Evolutionary conservation across 2,797 vertebrate genomes (phyloP).

Genomic region (Ctenopoma kingsleyae): DNA sequence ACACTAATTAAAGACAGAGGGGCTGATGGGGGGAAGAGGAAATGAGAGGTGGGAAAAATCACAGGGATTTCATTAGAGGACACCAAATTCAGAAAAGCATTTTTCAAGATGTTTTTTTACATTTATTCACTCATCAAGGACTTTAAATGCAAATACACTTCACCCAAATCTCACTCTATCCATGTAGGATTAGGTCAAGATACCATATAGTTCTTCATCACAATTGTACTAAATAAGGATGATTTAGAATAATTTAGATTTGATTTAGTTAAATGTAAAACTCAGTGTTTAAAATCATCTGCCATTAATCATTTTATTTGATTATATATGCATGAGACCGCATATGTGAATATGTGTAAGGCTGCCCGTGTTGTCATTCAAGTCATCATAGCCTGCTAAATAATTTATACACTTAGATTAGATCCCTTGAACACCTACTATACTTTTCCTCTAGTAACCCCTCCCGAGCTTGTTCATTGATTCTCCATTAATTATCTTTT

Average conservation of each 20-base stretch:
- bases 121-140: slow-evolving; percentile 73
- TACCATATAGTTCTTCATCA: background rate
- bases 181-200: background rate
- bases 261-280: slow-evolving; percentile 14
- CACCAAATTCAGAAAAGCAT: slow-evolving; percentile 74
- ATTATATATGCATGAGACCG: slow-evolving; percentile 40
- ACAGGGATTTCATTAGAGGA: slow-evolving; percentile 71
- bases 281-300: slow-evolving; percentile 28
- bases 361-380: slow-evolving; percentile 81
- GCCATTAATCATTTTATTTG: slow-evolving; percentile 8
- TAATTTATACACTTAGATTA: slow-evolving; percentile 86
- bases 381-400: slow-evolving; percentile 82
- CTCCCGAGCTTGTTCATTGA: slow-evolving; percentile 82
- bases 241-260: background rate
- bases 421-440: slow-evolving; percentile 69
- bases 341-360: slow-evolving; percentile 41
- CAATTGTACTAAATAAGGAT: slow-evolving; percentile 7
- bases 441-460: slow-evolving; percentile 59
- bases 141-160: slow-evolving; percentile 55
- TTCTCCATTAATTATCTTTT: slow-evolving; percentile 88
- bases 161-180: slow-evolving; percentile 26
- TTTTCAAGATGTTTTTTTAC: slow-evolving; percentile 64
- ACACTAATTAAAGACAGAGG: slow-evolving; percentile 86
- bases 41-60: slow-evolving; percentile 71
- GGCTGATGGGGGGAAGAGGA: slow-evolving; percentile 51